Conservation (phyloP, 2,888 invertebrate genomes). For the Cosmorhoe ocellata region DNA sequence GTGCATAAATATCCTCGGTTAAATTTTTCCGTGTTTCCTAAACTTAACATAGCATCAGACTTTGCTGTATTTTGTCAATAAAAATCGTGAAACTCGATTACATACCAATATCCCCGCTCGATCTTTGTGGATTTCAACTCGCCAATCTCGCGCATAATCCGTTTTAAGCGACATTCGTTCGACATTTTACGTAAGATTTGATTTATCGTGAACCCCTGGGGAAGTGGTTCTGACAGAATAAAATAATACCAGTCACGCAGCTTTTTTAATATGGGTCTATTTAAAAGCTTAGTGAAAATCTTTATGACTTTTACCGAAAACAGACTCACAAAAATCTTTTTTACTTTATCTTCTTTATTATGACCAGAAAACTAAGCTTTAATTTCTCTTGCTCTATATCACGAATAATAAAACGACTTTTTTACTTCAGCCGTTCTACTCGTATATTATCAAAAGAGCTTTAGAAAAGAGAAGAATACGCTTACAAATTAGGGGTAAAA, state of each 20-base stretch:
- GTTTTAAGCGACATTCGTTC: constrained; percentile 20
- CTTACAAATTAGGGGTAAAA: constrained; percentile 10
- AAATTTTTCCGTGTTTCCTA: no score
- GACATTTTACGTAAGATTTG: constrained; percentile 18
- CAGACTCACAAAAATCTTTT: no score
- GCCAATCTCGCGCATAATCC: constrained; percentile 31
- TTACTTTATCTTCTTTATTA: no score
- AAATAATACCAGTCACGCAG: not conserved
- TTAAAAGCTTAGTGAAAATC: no score
- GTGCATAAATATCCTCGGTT: no score
- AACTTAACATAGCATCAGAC: no score
- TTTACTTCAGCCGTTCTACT: no score
- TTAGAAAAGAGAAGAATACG: constrained; percentile 6
- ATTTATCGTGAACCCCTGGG: constrained; percentile 16
- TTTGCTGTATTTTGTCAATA: constrained; percentile 2
- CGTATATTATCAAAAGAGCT: no score
- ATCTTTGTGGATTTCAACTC: constrained; percentile 25
- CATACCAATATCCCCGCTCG: constrained; percentile 24
- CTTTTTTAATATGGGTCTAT: not conserved
- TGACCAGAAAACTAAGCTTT: no score
- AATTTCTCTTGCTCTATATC: no score
- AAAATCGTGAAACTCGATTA: constrained; percentile 7
- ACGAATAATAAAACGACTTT: no score
- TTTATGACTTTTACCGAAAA: no score
- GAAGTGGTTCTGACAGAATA: not conserved